Base-by-base conservation (phyloP, 2,113 vertebrate species). In the Athene noctua region DNA sequence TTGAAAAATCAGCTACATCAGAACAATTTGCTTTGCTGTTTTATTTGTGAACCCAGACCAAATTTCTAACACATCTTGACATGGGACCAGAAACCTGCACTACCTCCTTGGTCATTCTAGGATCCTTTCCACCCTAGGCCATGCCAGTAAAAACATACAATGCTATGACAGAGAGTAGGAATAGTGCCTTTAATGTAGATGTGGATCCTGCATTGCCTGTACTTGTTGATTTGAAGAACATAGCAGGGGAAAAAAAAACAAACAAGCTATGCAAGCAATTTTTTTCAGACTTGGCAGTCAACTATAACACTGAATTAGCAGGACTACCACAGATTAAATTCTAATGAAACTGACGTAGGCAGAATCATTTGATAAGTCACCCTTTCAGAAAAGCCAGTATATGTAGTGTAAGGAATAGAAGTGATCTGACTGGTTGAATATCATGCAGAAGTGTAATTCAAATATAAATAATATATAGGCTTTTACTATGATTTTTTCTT, bases 211-310 rank as follows among this genome's bases (percentile, higher is more conserved):
- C 2, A 12, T 10, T 47, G 5, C 18, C 13, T 71, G 16, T 63
- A 21, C 19, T 65, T 77, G 34, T 62, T 66, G 23, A 71, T 40
- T 70, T 84, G 55, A 74, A 54, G n/a, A 59, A 34, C 14, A 54
- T 0, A 2, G 6, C 0, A 1, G 22, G 7, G 2, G 8, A 11
- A 2, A 7, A 10, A 26, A 34, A 46, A 34, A 17, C 38, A 38
- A 38, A 38, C 38, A 4, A 55, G 11, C 5, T 34, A 59, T 21
- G 3, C 13, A 77, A 57, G n/a, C 3, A 63, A 4, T 8, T 42
- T 46, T 78, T 73, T 71, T 30, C 12, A 29, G n/a, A 42, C 23
- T 71, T 90, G 32, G 17, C 36, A 93, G 21, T 68, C 29, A 84
- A 5, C 5, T 77, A 3, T 58, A 65, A 54, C 4, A 49, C 8